Evolutionary conservation across 2,113 vertebrate genomes (phyloP).

Genomic region (Anolis sagrei): DNA sequence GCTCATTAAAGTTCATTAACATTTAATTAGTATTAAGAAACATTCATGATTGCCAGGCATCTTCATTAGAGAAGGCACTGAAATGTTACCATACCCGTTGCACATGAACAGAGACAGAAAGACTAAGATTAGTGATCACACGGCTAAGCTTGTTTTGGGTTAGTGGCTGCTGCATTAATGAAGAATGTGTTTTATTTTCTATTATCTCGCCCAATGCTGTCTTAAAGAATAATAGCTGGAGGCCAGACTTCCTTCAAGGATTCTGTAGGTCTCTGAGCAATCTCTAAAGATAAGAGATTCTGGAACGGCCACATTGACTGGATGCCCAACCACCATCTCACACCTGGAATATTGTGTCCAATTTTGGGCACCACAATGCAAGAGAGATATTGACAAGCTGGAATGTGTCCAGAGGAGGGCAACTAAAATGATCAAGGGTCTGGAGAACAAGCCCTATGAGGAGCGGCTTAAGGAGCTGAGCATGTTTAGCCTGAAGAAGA

Average conservation of each 20-base stretch:
- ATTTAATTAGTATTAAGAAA: conserved; percentile 6
- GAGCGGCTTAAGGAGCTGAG: too few species aligned
- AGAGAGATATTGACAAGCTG: too few species aligned
- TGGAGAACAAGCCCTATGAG: too few species aligned
- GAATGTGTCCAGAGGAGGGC: too few species aligned
- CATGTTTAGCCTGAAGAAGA: too few species aligned
- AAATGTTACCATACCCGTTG: background rate
- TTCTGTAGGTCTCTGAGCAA: background rate
- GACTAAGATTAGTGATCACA: background rate
- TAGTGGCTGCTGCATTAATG: background rate
- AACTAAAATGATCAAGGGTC: too few species aligned
- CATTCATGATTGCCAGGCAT: background rate
- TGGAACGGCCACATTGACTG: too few species aligned
- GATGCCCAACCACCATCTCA: too few species aligned
- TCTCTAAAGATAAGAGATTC: too few species aligned
- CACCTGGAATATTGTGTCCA: too few species aligned
- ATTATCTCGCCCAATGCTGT: background rate
- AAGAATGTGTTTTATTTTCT: background rate
- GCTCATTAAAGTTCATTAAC: background rate
- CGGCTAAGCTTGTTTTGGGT: background rate
- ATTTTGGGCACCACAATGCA: too few species aligned
- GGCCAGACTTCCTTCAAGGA: background rate
- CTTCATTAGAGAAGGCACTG: background rate
- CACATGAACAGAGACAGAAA: background rate
- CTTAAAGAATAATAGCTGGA: background rate